Evolutionary conservation across 2,888 invertebrate genomes (phyloP), one percentile per base, ranked within the genome.

Genomic region (Phlogophora meticulosa): DNA sequence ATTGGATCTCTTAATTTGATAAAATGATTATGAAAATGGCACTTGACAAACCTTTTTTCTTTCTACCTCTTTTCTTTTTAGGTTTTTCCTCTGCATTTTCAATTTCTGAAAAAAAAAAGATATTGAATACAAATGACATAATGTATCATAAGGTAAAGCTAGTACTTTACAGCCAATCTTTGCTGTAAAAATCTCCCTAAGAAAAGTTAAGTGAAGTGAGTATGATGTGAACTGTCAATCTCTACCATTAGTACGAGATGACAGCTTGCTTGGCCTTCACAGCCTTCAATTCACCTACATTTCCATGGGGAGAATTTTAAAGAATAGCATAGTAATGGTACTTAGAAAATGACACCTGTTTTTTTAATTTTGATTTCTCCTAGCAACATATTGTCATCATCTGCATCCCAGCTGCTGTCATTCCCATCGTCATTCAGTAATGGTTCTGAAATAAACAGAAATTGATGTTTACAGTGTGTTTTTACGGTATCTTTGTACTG

Each of bases 331-430:
- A 43, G 9, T 5, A 11, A 34, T n/a, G 15, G 4, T 45, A 28
- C 11, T 10, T n/a, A 28, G 0, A 45, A 28, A 40, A 36, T 28
- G 1, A 0, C 3, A 82, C 82, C 82, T 58, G 59, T 32, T 59
- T 87, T 88, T 45, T 85, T 86, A 4, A 78, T 46, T 80, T 90
- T 91, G 1, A 90, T 84, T 2, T 88, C 85, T 55, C 77, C 84
- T n/a, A 91, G 75, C 2, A 91, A 24, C 0, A 90, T 58, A 69
- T 93, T 91, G 61, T 93, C 92, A 81, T 94, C 95, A 10, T 93
- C 93, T 2, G 90, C 92, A 79, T 94, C 92, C 94, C 95, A 94
- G 46, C 84, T 83, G 57, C 85, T 88, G n/a, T 91, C 90, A 69
- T 87, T 83, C 4, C 80, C 85, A 15, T 87, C 87, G 68, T 85